Percentiles rank a stretch among this genome's conserved stretches.
Conservation (phyloP, 2,113 vertebrate species). For the Bubo bubo region DNA sequence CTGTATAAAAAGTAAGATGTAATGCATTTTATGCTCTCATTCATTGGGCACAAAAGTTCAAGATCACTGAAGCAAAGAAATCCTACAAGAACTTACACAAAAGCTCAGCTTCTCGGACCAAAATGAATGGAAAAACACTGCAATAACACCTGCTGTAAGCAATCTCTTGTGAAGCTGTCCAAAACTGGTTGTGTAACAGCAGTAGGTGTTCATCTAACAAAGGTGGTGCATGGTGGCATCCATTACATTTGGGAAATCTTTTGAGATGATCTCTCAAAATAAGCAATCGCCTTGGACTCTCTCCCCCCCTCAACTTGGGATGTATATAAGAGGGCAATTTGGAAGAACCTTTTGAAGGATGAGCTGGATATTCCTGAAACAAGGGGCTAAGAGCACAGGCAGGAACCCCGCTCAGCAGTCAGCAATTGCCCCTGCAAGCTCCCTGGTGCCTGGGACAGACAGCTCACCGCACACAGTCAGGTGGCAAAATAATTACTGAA, state of each 20-base stretch:
- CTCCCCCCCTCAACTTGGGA: not conserved
- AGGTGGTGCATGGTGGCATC: not conserved
- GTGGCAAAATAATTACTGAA: not conserved
- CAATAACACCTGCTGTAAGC: not conserved
- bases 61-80: not conserved
- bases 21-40: not conserved
- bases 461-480: not conserved
- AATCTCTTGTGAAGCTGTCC: not conserved
- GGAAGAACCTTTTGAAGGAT: not conserved
- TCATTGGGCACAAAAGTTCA: not conserved
- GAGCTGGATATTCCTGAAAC: not conserved
- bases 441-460: not conserved
- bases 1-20: not conserved
- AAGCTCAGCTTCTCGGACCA: not conserved
- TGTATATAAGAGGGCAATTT: accelerated
- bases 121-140: not conserved
- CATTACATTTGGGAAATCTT: not conserved
- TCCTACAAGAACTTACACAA: not conserved
- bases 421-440: not conserved
- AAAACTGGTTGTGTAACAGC: not conserved
- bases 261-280: not conserved
- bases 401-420: not conserved
- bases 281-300: not conserved
- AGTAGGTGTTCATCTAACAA: not conserved
- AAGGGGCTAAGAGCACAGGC: accelerated